A percentile compares a stretch with the other conserved stretches of the same genome.
Evolutionary conservation across 2,888 invertebrate genomes (phyloP).

Genomic region (Disparrhopalites patrizii): DNA sequence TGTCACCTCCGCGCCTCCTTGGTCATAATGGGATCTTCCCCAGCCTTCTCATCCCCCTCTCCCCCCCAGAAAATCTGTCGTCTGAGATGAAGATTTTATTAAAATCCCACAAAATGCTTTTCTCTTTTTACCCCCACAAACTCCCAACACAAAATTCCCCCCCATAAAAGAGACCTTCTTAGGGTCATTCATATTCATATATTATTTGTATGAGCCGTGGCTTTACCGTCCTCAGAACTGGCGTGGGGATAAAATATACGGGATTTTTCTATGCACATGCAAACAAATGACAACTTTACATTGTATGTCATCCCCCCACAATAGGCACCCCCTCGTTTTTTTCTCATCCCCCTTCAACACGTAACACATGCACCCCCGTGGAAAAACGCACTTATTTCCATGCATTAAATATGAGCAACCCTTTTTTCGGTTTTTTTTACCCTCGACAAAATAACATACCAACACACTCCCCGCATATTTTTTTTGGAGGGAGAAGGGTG

Average conservation of each 20-base stretch:
- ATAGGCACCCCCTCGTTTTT: no score
- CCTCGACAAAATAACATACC: no score
- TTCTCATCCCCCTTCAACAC: conserved; percentile 7
- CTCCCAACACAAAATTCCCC: not conserved
- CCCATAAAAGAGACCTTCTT: not conserved
- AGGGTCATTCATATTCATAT: conserved; percentile 17
- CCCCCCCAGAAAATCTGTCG: conserved; percentile 46
- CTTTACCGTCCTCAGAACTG: conserved; percentile 12
- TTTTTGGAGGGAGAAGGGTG: no score
- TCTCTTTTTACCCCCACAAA: not conserved
- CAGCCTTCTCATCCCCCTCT: no score
- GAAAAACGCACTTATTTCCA: not conserved
- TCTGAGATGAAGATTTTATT: conserved; percentile 33
- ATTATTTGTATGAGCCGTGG: conserved; percentile 4
- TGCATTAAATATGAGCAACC: conserved; percentile 14
- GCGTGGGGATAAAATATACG: no score
- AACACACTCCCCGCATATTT: no score
- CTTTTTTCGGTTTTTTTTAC: no score
- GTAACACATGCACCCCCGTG: not conserved
- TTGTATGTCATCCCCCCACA: conserved; percentile 6
- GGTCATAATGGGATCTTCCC: conserved; percentile 38
- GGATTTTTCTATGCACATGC: conserved; percentile 18
- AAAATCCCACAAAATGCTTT: conserved; percentile 13
- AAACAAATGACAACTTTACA: conserved; percentile 15
- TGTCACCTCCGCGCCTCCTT: conserved; percentile 26